Conservation (phyloP, 1,140 invertebrate genomes). For the Zophobas morio region DNA sequence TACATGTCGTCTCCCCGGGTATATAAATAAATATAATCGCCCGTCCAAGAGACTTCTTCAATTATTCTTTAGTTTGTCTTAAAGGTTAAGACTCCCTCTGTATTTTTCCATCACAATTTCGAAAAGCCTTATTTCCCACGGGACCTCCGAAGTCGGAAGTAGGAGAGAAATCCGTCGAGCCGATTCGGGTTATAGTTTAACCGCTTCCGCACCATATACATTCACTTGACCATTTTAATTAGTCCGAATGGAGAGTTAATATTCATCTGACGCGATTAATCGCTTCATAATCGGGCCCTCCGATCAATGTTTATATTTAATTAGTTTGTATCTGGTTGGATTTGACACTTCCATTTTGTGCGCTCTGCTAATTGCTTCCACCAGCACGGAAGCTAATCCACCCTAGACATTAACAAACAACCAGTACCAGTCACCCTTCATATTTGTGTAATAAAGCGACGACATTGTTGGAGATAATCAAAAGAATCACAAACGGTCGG, state of each 20-base stretch:
- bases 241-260: constrained; percentile 2
- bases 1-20: constrained; percentile 26
- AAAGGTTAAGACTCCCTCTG: constrained; percentile 36
- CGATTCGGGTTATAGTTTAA: constrained; percentile 15
- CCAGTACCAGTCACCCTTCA: constrained; percentile 27
- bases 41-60: constrained; percentile 34
- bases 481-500: constrained; percentile 13
- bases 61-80: constrained; percentile 43
- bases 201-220: neutral
- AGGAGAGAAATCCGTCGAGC: constrained; percentile 3
- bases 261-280: constrained; percentile 24
- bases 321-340: constrained; percentile 24
- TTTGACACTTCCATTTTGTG: constrained; percentile 35
- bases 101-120: constrained; percentile 43
- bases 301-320: constrained; percentile 36
- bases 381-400: constrained; percentile 17
- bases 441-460: constrained; percentile 18
- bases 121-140: constrained; percentile 36
- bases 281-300: constrained; percentile 19
- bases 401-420: constrained; percentile 24
- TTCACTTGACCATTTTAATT: constrained; percentile 26
- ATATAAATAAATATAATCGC: constrained; percentile 41
- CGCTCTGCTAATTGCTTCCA: constrained; percentile 25
- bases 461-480: too few species aligned
- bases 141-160: neutral